phyloP scores from a whole-genome alignment of 2,113 vertebrate species.

The Abramis brama region DNA sequence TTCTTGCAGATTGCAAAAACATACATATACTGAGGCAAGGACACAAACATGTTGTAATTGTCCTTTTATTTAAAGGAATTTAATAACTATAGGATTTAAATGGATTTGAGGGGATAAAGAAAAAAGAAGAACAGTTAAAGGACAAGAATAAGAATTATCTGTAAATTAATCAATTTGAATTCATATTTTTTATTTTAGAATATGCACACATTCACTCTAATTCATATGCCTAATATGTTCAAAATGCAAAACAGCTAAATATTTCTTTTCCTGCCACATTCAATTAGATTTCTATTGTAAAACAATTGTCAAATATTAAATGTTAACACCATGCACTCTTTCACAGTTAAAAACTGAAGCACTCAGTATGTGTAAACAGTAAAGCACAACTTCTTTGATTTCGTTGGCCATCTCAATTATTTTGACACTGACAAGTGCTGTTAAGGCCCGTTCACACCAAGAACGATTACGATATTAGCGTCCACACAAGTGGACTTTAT shows the following conservation, averaged over 20 bases:
- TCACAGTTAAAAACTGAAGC: background rate
- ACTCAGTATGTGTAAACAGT: background rate
- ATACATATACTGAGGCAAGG: background rate
- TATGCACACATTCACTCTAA: too few relatives aligned
- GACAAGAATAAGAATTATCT: too few relatives aligned
- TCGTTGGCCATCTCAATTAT: background rate
- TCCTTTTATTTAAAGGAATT: background rate
- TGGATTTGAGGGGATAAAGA: background rate
- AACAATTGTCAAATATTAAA: background rate
- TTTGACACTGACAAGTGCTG: background rate
- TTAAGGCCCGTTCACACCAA: too few relatives aligned
- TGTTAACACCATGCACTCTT: background rate
- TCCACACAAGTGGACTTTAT: too few relatives aligned
- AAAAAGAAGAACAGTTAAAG: too few relatives aligned
- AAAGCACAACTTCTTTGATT: background rate
- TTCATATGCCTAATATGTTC: too few relatives aligned
- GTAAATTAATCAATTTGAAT: background rate
- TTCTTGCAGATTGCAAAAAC: background rate
- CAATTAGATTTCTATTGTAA: background rate
- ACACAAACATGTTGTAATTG: background rate
- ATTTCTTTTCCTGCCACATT: too few relatives aligned
- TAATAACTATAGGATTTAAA: background rate
- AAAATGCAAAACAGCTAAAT: too few relatives aligned
- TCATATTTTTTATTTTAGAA: background rate
- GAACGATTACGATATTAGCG: too few relatives aligned